A percentile compares a stretch with the other conserved stretches of the same genome.
phyloP scores from a whole-genome alignment of 23 tunicate species.

The Diplosoma virens region DNA sequence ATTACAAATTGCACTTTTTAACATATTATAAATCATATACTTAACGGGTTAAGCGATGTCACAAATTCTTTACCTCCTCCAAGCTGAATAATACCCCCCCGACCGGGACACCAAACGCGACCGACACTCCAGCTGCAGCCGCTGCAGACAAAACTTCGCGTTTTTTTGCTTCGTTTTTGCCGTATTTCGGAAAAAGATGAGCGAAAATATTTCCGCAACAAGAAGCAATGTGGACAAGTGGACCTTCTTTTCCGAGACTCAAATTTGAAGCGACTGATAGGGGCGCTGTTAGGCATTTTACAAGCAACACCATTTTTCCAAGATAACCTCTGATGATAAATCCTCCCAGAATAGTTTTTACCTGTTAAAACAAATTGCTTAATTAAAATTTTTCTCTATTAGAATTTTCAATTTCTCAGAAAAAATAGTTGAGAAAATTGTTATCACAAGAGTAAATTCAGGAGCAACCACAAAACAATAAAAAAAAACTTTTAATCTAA shows the following conservation, averaged over 20 bases:
- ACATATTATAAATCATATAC: neutral
- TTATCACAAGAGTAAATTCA: no score
- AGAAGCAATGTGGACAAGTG: slow-evolving; percentile 87
- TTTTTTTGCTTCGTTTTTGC: slow-evolving; percentile 89
- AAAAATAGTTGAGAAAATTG: no score
- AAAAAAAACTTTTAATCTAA: no score
- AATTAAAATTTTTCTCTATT: no score
- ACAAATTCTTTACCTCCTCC: slow-evolving; percentile 73
- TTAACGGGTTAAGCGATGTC: neutral
- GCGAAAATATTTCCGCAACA: slow-evolving; percentile 96
- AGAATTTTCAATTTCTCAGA: no score
- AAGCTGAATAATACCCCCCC: slow-evolving; percentile 99
- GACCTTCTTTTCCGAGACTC: slow-evolving; percentile 94
- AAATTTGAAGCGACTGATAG: slow-evolving; percentile 86
- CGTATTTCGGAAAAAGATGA: slow-evolving; percentile 90
- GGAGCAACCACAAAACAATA: no score
- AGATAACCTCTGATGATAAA: slow-evolving; percentile 92
- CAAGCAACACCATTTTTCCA: slow-evolving; percentile 86
- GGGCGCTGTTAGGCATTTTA: slow-evolving; percentile 79
- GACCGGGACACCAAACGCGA: slow-evolving; percentile 96
- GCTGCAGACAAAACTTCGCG: slow-evolving; percentile 95
- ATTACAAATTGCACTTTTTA: neutral
- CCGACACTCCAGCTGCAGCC: slow-evolving; percentile 96
- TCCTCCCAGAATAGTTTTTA: slow-evolving; percentile 90
- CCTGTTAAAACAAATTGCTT: no score